These are phyloP conservation scores for Euspilapteryx auroguttella DNA, from an alignment of 2,888 invertebrate species.

Conservation along the genomic window DNA sequence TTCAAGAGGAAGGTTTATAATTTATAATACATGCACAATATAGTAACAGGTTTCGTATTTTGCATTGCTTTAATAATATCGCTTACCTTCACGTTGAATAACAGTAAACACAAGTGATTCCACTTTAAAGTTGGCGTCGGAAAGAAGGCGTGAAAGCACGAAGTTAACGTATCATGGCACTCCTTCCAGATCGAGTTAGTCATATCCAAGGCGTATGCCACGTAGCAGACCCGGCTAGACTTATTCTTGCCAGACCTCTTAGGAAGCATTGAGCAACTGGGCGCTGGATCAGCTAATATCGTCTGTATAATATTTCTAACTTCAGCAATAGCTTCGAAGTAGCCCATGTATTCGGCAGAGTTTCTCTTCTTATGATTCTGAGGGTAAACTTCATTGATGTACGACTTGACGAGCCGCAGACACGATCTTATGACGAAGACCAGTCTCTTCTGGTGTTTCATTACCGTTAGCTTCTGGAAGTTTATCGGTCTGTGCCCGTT, in stretches of 20 bases:
- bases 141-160: slow-evolving; percentile 95
- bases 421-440: slow-evolving; percentile 86
- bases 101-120: slow-evolving; percentile 84
- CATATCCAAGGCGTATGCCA: slow-evolving; percentile 60
- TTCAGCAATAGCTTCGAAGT: slow-evolving; percentile 86
- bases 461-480: slow-evolving; percentile 52
- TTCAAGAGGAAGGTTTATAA: no score
- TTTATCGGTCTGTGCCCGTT: slow-evolving; percentile 42
- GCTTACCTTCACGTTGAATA: slow-evolving; percentile 68
- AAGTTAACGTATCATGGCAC: slow-evolving; percentile 86
- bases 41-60: no score
- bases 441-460: slow-evolving; percentile 77
- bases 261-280: slow-evolving; percentile 32
- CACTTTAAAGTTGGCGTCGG: slow-evolving; percentile 92
- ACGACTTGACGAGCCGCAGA: slow-evolving; percentile 78
- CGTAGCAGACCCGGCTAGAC: slow-evolving; percentile 34
- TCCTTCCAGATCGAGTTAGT: slow-evolving; percentile 80
- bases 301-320: slow-evolving; percentile 78
- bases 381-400: slow-evolving; percentile 91
- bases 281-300: slow-evolving; percentile 74
- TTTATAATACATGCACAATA: no score
- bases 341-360: slow-evolving; percentile 70
- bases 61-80: not conserved
- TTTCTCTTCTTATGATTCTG: slow-evolving; percentile 57
- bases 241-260: slow-evolving; percentile 34